Conservation (phyloP, 2,113 vertebrate genomes). For the Hippoglossus stenolepis region DNA sequence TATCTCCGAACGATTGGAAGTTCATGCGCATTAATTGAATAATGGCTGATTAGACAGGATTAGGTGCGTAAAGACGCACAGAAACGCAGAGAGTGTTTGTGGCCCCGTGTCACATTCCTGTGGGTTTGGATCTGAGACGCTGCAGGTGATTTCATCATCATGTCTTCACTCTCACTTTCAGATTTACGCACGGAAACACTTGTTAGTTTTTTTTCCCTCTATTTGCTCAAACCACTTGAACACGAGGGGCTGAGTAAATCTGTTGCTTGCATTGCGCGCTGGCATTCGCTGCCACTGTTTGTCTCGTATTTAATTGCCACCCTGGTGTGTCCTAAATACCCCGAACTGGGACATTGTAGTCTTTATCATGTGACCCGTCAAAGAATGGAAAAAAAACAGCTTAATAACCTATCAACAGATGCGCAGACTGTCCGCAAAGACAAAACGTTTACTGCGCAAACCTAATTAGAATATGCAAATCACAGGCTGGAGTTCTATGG, state of each 20-base stretch:
- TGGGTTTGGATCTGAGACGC: conserved; percentile 26
- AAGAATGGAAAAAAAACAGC: conserved; percentile 36
- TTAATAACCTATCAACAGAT: conserved; percentile 72
- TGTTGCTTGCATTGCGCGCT: conserved; percentile 16
- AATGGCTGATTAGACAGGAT: conserved; percentile 66
- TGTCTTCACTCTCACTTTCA: conserved; percentile 33
- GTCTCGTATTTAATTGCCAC: conserved; percentile 61
- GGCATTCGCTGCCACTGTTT: conserved; percentile 21
- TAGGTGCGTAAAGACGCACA: conserved; percentile 13
- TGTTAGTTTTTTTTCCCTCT: not conserved
- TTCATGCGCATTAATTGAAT: conserved; percentile 76
- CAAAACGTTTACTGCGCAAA: conserved; percentile 60
- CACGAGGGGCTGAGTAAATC: conserved; percentile 17
- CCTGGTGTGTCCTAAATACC: conserved; percentile 74
- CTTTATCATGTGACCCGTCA: conserved; percentile 51
- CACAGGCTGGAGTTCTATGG: not conserved
- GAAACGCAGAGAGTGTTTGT: conserved; percentile 7
- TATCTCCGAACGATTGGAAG: conserved; percentile 85
- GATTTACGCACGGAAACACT: conserved; percentile 18
- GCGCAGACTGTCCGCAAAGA: conserved; percentile 55
- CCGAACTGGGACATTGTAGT: conserved; percentile 62
- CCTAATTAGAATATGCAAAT: conserved; percentile 81
- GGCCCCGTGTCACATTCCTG: conserved; percentile 31
- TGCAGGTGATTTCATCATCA: not conserved
- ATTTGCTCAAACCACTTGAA: not conserved